These are phyloP conservation scores for Peromyscus melanophrys DNA, from an alignment of 2,797 vertebrate genomes.

Conservation along the genomic window DNA sequence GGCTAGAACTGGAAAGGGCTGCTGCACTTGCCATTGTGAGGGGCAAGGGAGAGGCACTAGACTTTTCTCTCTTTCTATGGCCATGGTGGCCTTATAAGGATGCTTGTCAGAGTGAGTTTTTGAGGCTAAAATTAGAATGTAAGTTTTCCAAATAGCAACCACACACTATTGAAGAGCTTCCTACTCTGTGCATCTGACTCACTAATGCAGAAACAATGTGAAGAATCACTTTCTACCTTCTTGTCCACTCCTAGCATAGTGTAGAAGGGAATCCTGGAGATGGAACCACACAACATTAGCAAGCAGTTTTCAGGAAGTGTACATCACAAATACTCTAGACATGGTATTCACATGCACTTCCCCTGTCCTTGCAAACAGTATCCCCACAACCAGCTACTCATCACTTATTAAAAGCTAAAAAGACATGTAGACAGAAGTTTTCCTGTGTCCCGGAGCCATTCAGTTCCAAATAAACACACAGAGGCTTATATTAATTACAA, in stretches of 20 bases:
- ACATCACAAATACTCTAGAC: neutral
- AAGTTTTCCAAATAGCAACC: slow-evolving; percentile 66
- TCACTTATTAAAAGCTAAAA: slow-evolving; percentile 16
- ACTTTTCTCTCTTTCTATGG: slow-evolving; percentile 21
- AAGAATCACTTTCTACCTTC: neutral
- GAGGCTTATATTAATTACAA: too few species aligned
- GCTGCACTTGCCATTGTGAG: neutral
- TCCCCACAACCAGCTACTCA: slow-evolving; percentile 13
- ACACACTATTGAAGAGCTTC: neutral
- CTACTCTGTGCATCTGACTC: slow-evolving; percentile 7
- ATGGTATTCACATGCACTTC: neutral
- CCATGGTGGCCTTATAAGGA: neutral
- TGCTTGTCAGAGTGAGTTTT: slow-evolving; percentile 29
- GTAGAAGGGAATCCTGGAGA: slow-evolving; percentile 43
- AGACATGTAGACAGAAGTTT: neutral
- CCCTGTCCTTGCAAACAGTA: neutral
- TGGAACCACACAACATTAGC: slow-evolving; percentile 2
- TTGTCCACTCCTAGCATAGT: neutral
- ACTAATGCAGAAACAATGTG: neutral
- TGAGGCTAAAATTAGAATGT: slow-evolving; percentile 62
- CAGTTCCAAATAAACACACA: too few species aligned
- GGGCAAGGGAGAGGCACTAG: neutral
- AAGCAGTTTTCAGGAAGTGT: slow-evolving; percentile 57
- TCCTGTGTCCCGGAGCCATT: too few species aligned
- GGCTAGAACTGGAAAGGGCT: neutral